Conservation (phyloP, 2,113 vertebrate genomes). For the Pomatostomus ruficeps region DNA sequence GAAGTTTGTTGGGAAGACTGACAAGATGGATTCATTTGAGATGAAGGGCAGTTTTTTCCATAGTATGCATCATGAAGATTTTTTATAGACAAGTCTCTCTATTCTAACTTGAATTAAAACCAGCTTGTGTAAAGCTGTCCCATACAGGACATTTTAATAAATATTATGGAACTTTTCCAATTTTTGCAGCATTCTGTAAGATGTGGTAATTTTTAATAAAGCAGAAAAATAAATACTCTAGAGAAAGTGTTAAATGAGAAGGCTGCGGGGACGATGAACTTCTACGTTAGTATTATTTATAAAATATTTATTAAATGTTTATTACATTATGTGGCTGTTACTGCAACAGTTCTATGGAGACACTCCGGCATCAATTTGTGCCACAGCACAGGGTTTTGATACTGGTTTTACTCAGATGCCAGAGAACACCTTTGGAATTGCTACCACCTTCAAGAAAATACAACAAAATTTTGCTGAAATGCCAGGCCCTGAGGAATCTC, state of each 20-base stretch:
- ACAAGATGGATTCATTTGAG: not conserved
- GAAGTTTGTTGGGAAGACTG: not conserved
- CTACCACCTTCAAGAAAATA: not conserved
- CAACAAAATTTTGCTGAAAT: not conserved
- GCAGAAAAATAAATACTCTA: not conserved
- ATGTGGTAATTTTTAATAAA: not conserved
- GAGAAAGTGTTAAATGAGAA: not conserved
- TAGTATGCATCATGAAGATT: not conserved
- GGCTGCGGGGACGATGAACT: not conserved
- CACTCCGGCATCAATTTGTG: not conserved
- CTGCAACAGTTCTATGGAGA: not conserved
- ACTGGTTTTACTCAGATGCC: not conserved
- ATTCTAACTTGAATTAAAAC: not conserved
- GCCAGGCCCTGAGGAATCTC: not conserved
- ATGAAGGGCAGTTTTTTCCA: not conserved
- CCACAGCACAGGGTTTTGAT: not conserved
- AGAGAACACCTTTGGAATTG: not conserved
- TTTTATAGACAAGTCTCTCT: not conserved
- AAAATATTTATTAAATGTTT: not conserved
- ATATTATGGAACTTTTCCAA: not conserved
- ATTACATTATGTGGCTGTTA: not conserved
- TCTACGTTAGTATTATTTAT: not conserved
- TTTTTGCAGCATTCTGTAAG: not conserved
- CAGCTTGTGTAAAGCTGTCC: not conserved
- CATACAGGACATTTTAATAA: not conserved